Evolutionary conservation across 2,113 vertebrate genomes (phyloP), one percentile per base, ranked within the genome.

Genomic region (Passer domesticus): DNA sequence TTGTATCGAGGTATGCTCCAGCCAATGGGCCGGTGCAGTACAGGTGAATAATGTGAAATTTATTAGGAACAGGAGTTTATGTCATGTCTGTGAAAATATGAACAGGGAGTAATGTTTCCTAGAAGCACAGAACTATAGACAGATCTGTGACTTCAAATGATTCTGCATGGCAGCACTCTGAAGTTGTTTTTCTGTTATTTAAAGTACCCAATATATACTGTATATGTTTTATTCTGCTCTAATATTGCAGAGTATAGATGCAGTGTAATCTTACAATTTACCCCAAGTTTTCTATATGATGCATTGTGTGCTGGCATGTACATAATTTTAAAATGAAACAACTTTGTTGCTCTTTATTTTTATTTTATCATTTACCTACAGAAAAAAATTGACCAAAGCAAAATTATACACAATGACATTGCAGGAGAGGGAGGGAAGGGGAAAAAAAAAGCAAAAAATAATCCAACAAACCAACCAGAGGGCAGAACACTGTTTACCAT

Each of bases 311-410:
- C 24, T 59, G 17, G 15, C 35, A 24, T 3, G 3, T 33, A 31
- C 15, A 49, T 31, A 23, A 27, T 89, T 82, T 47, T 27, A 43
- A 85, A 87, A 78, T 60, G 33, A 77, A 94, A 87, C 78, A 20
- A 68, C 46, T 33, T 69, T 13, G 9, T 73, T 97, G 97, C 97
- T 97, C 64, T 81, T 94, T 95, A 78, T 91, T 95, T 98, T 98
- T 98, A 98, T 98, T 98, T 94, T 91, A 75, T 88, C 62, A 70
- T 92, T 95, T 77, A 81, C 92, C 66, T 37, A 95, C 86, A 96
- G 80, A 70, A 76, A 95, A 95, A 80, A 11, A 7, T 60, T 77
- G 78, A 58, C 78, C 28, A 56, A 69, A 72, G 70, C 81, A 76
- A 87, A 72, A 46, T 63, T 64, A 89, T 63, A 89, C 69, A 84